These are phyloP conservation scores for Stichodactyla mertensii DNA, from an alignment of 64 coral and sea anemone genomes.

Conservation along the genomic window DNA sequence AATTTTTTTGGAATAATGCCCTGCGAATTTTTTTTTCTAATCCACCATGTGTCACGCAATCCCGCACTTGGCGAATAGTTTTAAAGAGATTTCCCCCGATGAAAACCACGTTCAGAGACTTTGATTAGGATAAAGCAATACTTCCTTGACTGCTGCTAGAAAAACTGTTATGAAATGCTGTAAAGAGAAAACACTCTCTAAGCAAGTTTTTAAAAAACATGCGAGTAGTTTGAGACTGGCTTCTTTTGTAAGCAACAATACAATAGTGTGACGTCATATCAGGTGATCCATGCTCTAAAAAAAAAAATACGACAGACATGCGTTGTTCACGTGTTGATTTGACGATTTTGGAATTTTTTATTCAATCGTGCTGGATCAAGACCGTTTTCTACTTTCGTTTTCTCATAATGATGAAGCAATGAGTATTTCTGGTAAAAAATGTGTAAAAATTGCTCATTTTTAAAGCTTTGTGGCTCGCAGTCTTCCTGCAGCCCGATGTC, in stretches of 20 bases:
- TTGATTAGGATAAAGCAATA: background rate
- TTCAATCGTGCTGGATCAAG: too few species aligned
- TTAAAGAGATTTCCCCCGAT: background rate
- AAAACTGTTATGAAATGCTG: too few species aligned
- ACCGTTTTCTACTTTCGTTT: too few species aligned
- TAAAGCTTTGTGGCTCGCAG: too few species aligned
- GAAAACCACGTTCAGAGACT: background rate
- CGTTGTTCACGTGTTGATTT: background rate
- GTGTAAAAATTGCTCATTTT: too few species aligned
- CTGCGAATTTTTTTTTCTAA: background rate
- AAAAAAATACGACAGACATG: background rate
- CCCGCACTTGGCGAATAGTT: background rate
- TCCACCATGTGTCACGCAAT: background rate
- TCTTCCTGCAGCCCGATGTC: too few species aligned
- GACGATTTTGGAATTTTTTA: too few species aligned
- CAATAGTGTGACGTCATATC: slow-evolving; percentile 35
- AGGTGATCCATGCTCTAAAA: background rate
- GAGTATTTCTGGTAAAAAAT: too few species aligned
- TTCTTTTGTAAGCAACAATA: background rate
- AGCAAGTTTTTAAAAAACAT: background rate
- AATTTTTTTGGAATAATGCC: slow-evolving; percentile 14
- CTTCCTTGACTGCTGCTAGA: background rate
- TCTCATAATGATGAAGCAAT: too few species aligned
- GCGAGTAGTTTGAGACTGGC: background rate
- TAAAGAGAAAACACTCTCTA: background rate